Percentiles rank a stretch among this genome's conserved stretches.
These are phyloP conservation scores for Platerodrilus igneus DNA, from an alignment of 2,888 invertebrate species.

Conservation along the genomic window DNA sequence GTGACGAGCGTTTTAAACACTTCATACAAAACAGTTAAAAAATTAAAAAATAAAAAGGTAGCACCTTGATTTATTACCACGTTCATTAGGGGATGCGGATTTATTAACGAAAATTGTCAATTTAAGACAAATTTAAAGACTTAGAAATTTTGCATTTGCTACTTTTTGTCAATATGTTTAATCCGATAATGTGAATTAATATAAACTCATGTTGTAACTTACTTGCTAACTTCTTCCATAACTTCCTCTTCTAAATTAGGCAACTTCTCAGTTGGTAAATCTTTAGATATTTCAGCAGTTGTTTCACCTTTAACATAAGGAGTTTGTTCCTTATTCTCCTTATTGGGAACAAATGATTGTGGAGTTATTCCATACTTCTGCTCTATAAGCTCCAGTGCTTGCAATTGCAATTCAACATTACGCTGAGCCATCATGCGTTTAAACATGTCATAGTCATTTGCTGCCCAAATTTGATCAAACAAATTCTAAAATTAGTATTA, in stretches of 20 bases:
- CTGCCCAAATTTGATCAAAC: conserved; percentile 84
- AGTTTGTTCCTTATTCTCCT: conserved; percentile 42
- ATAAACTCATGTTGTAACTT: no score
- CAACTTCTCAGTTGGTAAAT: conserved; percentile 40
- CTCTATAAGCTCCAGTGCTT: conserved; percentile 81
- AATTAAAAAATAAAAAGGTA: no score
- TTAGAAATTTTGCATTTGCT: no score
- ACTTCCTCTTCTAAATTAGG: conserved; percentile 45
- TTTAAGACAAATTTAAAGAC: not conserved
- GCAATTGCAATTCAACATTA: conserved; percentile 85
- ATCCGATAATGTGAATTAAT: no score
- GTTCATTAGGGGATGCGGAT: no score
- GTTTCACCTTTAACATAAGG: conserved; percentile 14
- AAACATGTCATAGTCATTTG: conserved; percentile 86
- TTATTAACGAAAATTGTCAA: not conserved
- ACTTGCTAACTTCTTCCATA: conserved; percentile 48
- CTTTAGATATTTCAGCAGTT: conserved; percentile 37
- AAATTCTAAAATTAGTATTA: conserved; percentile 48
- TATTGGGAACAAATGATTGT: conserved; percentile 55
- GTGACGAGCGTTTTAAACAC: no score
- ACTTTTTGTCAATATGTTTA: no score
- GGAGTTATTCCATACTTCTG: conserved; percentile 67
- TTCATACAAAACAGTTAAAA: no score
- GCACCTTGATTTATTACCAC: no score
- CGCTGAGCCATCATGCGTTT: conserved; percentile 89